Evolutionary conservation across 2,888 invertebrate species (phyloP), one percentile per base, ranked within the genome.

Genomic region (Drosophila sordidula): DNA sequence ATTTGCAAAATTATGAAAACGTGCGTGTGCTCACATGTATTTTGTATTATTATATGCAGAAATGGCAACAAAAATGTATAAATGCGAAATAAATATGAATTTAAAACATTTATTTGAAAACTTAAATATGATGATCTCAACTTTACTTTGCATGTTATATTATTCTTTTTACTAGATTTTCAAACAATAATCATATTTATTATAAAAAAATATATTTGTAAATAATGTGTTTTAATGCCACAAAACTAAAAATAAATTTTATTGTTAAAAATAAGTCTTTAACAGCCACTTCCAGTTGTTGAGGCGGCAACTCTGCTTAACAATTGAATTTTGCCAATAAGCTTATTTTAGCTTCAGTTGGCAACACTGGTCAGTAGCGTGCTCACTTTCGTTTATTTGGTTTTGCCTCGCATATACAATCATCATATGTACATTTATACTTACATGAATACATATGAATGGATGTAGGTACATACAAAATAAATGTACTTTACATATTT

Each of bases 331-430:
- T 49, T 52, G 25, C 58, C 51, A 76, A 61, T 76, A 66, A 71
- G 59, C 45, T 38, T 45, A 58, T 59, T 58, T 59, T 26, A 8
- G n/a, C 6, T 14, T 32, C 4, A n/a, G 55, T 38, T 63, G 77
- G 77, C 77, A 76, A 71, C 74, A 61, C 74, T 74, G 66, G 45
- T 44, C 12, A 22, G n/a, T 46, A 74, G 66, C 66, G 71, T 72
- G 76, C 39, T 61, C 52, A 32, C 16, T 57, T 61, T 39, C 34
- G 38, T 52, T 70, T 51, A 59, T 71, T 68, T 68, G 65, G 42
- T 65, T 64, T 65, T 38, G 22, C 41, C 25, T 57, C 2, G 29
- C 18, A 65, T 51, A 41, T 49, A 50, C 52, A 59, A 65, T 56
- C 25, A 65, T 42, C 12, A 47, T 34, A 38, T 32, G 18, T 25